Conservation (phyloP, 2,113 vertebrate species). For the Epinephelus cyanopodus region DNA sequence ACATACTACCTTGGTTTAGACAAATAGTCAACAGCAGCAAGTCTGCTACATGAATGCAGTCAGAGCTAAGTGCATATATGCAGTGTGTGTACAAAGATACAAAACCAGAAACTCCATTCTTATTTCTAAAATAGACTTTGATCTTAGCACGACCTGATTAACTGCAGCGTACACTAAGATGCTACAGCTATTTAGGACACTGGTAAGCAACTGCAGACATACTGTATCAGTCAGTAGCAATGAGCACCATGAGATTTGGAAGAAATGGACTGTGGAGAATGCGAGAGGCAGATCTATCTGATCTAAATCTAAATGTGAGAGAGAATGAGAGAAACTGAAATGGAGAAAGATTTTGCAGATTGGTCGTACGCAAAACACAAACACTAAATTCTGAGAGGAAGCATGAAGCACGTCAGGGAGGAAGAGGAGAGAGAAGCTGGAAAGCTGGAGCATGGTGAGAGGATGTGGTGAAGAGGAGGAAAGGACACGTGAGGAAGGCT, state of each 20-base stretch:
- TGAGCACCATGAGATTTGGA: conserved; percentile 1
- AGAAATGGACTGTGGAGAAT: conserved; percentile 26
- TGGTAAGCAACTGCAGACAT: background rate
- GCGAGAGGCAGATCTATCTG: background rate
- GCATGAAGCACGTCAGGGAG: background rate
- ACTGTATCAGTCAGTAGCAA: conserved; percentile 21
- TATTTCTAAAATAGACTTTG: background rate
- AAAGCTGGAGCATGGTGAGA: background rate
- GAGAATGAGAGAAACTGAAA: conserved; percentile 4
- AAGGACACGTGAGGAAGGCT: conserved; percentile 43
- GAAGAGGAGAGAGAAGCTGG: background rate
- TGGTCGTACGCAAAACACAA: background rate
- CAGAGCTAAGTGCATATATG: background rate
- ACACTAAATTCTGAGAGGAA: conserved; percentile 15
- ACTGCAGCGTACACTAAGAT: background rate
- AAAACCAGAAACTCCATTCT: too few relatives aligned
- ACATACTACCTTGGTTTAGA: too few relatives aligned
- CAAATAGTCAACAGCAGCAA: background rate
- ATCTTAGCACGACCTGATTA: background rate
- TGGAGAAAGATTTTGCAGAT: background rate
- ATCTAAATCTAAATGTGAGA: conserved; percentile 12
- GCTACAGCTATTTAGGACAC: background rate
- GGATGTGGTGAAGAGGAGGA: conserved; percentile 28
- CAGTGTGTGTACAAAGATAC: background rate
- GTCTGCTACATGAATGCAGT: background rate